A percentile compares a stretch with the other conserved stretches of the same genome.
These are phyloP conservation scores for Argopecten irradians DNA, from an alignment of 1,140 invertebrate genomes.

Conservation along the genomic window DNA sequence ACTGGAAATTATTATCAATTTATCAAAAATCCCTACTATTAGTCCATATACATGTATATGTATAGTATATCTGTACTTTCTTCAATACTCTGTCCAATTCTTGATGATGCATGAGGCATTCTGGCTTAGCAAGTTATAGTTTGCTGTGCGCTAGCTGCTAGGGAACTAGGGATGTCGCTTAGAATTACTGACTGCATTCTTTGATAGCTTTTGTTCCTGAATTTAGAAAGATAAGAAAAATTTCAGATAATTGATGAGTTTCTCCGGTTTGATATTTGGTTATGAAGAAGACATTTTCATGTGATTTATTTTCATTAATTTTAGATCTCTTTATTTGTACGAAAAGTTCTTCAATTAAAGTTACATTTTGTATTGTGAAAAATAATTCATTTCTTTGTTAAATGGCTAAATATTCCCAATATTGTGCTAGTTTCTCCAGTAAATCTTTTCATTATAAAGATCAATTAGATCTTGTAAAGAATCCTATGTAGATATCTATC, in stretches of 20 bases:
- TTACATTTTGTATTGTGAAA: neutral
- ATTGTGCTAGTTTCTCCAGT: slow-evolving; percentile 3
- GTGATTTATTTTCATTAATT: neutral
- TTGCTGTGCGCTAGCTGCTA: slow-evolving; percentile 14
- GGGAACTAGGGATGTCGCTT: neutral
- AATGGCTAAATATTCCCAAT: neutral
- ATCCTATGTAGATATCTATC: neutral
- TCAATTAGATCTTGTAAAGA: neutral
- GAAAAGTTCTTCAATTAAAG: neutral
- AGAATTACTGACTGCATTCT: slow-evolving; percentile 16
- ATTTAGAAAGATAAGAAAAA: neutral
- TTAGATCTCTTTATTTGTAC: neutral
- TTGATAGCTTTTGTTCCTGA: neutral
- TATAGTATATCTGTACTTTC: neutral
- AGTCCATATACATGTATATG: neutral
- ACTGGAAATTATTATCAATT: neutral
- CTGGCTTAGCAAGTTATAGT: slow-evolving; percentile 20
- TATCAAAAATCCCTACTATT: neutral
- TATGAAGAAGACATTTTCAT: neutral
- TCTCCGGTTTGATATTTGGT: neutral
- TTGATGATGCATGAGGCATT: neutral
- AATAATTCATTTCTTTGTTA: neutral
- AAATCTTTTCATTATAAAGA: slow-evolving; percentile 10
- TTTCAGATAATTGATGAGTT: too few relatives aligned
- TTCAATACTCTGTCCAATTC: neutral